Conservation (phyloP, 2,888 invertebrate genomes). For the Hesperia comma region DNA sequence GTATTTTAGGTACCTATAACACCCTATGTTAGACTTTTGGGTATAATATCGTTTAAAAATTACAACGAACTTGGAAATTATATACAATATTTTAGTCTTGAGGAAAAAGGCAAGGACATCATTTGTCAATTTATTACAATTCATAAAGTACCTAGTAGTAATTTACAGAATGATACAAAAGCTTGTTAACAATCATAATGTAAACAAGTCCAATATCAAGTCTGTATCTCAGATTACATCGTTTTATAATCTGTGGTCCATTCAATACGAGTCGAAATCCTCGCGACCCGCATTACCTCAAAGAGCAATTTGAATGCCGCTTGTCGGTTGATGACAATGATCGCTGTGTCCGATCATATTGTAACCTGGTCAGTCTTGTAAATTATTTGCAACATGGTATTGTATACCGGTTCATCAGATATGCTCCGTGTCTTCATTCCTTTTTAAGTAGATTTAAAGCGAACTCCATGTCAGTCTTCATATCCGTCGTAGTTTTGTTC, state of each 20-base stretch:
- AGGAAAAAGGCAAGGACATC: no score
- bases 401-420: background rate
- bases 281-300: background rate
- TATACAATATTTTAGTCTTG: background rate
- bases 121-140: no score
- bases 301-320: slow-evolving; percentile 2
- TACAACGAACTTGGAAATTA: background rate
- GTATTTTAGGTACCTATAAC: slow-evolving; percentile 69
- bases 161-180: no score
- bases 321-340: background rate
- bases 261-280: background rate
- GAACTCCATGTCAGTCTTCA: no score
- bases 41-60: background rate
- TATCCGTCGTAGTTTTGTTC: no score
- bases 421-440: no score
- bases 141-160: no score
- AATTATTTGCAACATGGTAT: background rate
- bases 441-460: no score
- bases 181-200: background rate
- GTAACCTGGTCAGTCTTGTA: background rate
- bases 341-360: background rate
- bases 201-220: background rate
- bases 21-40: background rate
- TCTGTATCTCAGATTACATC: background rate
- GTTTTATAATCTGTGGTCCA: no score